A percentile compares a stretch with the other conserved stretches of the same genome.
Evolutionary conservation across 2,797 vertebrate species (phyloP).

Genomic region (Gallirallus australis): DNA sequence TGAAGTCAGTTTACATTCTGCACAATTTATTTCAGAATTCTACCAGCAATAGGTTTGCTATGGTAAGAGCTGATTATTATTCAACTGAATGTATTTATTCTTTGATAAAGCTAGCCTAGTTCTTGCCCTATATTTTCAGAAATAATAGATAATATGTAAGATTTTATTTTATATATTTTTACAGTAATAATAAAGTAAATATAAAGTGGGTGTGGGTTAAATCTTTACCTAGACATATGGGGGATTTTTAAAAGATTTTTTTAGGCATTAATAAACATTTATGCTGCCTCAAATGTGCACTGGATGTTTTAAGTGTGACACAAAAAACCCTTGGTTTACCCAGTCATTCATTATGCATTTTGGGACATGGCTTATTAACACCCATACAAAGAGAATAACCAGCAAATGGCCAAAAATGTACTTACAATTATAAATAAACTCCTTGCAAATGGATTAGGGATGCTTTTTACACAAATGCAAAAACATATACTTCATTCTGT

Average conservation of each 20-base stretch:
- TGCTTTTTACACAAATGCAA: background rate
- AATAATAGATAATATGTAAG: background rate
- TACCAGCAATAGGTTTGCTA: background rate
- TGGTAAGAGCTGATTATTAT: background rate
- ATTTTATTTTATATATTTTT: background rate
- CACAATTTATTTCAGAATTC: background rate
- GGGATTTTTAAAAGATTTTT: background rate
- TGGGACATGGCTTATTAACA: background rate
- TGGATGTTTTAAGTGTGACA: background rate
- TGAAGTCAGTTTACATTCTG: background rate
- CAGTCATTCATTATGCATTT: background rate
- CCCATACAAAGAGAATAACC: background rate
- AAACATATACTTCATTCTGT: background rate
- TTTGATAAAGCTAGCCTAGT: background rate
- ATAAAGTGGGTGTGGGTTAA: background rate
- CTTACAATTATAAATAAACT: background rate
- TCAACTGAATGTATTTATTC: background rate
- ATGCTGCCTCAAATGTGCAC: background rate
- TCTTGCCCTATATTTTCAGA: background rate
- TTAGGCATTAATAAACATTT: background rate
- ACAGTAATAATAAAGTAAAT: background rate
- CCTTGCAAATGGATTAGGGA: background rate
- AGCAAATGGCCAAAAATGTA: accelerated
- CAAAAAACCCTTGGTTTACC: background rate
- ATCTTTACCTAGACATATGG: background rate